Evolutionary conservation across 2,888 invertebrate genomes (phyloP).

Genomic region (Harpalus rubripes): DNA sequence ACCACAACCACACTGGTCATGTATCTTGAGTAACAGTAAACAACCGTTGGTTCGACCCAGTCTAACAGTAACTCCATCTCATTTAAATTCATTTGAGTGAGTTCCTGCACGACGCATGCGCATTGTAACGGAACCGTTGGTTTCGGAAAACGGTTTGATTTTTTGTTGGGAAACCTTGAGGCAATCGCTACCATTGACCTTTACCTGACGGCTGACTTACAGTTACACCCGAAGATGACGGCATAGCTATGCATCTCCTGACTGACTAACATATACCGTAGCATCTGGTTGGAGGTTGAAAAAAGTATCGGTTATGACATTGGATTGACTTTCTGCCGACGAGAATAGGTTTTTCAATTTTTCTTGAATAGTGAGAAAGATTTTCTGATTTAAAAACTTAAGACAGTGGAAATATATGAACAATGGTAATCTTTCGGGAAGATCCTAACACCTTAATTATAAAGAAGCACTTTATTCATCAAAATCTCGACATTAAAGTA

Average conservation of each 20-base stretch:
- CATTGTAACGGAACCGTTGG: constrained; percentile 17
- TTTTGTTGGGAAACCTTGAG: constrained; percentile 30
- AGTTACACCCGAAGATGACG: constrained; percentile 47
- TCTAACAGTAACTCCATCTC: constrained; percentile 39
- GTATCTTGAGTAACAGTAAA: constrained; percentile 42
- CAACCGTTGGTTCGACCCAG: constrained; percentile 45
- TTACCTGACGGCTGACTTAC: constrained; percentile 30
- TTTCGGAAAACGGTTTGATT: constrained; percentile 47
- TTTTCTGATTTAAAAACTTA: neutral
- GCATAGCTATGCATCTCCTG: constrained; percentile 36
- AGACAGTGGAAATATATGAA: too few species aligned
- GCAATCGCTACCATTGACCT: constrained; percentile 49
- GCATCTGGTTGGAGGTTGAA: neutral
- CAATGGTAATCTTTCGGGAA: too few species aligned
- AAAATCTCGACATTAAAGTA: too few species aligned
- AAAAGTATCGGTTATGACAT: constrained; percentile 40
- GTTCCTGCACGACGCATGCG: constrained; percentile 44
- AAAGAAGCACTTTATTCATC: too few species aligned
- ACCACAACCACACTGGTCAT: neutral
- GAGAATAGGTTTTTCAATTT: neutral
- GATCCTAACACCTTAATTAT: too few species aligned
- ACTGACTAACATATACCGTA: constrained; percentile 36
- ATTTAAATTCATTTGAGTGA: constrained; percentile 36
- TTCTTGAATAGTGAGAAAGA: neutral
- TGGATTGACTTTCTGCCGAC: constrained; percentile 4